Evolutionary conservation across 2,113 vertebrate species (phyloP).

Genomic region (Hassar affinis): DNA sequence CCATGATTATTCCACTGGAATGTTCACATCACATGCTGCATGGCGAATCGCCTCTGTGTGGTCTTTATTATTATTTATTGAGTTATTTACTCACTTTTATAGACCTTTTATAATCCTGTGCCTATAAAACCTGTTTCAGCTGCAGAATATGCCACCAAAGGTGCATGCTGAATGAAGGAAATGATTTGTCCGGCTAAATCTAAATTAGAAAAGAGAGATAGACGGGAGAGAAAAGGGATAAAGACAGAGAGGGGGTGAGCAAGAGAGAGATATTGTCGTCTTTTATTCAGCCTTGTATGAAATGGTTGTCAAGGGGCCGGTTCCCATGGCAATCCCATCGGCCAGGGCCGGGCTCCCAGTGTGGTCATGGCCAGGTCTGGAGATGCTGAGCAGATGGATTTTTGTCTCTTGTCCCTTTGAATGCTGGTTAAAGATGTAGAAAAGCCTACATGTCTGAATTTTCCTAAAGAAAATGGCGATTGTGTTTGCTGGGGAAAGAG

Average conservation of each 20-base stretch:
- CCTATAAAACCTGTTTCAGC: not conserved
- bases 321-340: conserved; percentile 78
- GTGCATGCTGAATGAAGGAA: conserved; percentile 28
- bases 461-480: not conserved
- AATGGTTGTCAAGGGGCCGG: conserved; percentile 70
- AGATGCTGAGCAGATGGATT: conserved; percentile 47
- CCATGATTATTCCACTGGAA: conserved; percentile 51
- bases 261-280: conserved; percentile 67
- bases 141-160: not conserved
- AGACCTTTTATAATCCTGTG: not conserved
- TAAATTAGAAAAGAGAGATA: conserved; percentile 38
- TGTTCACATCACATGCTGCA: conserved; percentile 24
- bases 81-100: conserved; percentile 13
- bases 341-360: conserved; percentile 51
- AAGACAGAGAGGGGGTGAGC: conserved; percentile 21
- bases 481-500: not conserved
- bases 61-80: conserved; percentile 16
- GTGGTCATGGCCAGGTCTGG: conserved; percentile 52
- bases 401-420: conserved; percentile 39
- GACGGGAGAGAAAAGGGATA: conserved; percentile 29
- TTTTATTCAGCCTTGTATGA: conserved; percentile 72
- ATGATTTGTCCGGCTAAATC: conserved; percentile 35
- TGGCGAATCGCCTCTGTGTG: not conserved
- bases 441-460: not conserved
- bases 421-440: not conserved